Percentiles rank a stretch among this genome's conserved stretches.
phyloP scores from a whole-genome alignment of 2,888 invertebrate species.

The Aleiodes leptofemur region DNA sequence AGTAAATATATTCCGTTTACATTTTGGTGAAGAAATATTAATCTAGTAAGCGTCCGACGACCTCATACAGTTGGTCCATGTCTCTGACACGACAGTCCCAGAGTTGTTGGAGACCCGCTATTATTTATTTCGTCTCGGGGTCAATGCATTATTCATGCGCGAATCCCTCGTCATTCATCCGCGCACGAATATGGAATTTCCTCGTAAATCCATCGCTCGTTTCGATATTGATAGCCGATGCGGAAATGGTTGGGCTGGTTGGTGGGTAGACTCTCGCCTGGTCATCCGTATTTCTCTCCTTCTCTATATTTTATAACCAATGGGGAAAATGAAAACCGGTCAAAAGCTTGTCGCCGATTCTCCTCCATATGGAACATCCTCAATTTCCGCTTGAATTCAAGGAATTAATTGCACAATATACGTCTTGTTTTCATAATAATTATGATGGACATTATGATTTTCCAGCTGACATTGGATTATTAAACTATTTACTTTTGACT shows the following conservation, averaged over 20 bases:
- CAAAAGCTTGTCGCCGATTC: constrained; percentile 31
- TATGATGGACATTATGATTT: too few species aligned
- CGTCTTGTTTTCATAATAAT: not conserved
- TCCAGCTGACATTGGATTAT: too few species aligned
- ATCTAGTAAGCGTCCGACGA: constrained; percentile 48
- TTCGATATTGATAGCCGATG: constrained; percentile 61
- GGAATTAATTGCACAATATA: constrained; percentile 33
- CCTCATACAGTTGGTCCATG: constrained; percentile 44
- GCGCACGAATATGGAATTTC: constrained; percentile 61
- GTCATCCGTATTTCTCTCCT: constrained; percentile 40
- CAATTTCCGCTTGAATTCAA: constrained; percentile 37
- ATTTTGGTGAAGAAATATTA: constrained; percentile 9
- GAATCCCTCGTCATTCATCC: constrained; percentile 64
- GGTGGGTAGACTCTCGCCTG: constrained; percentile 47
- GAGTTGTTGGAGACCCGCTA: constrained; percentile 54
- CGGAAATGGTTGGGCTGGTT: constrained; percentile 56
- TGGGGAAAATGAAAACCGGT: constrained; percentile 17
- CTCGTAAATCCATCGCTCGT: constrained; percentile 62
- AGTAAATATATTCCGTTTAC: not conserved
- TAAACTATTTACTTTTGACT: too few species aligned
- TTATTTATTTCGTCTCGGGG: constrained; percentile 66
- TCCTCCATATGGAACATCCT: constrained; percentile 28
- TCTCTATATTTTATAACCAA: constrained; percentile 20
- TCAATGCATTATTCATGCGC: constrained; percentile 68
- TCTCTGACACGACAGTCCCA: constrained; percentile 50